Percentiles rank a stretch among this genome's conserved stretches.
phyloP scores from a whole-genome alignment of 2,113 vertebrate species.

The Parus major region DNA sequence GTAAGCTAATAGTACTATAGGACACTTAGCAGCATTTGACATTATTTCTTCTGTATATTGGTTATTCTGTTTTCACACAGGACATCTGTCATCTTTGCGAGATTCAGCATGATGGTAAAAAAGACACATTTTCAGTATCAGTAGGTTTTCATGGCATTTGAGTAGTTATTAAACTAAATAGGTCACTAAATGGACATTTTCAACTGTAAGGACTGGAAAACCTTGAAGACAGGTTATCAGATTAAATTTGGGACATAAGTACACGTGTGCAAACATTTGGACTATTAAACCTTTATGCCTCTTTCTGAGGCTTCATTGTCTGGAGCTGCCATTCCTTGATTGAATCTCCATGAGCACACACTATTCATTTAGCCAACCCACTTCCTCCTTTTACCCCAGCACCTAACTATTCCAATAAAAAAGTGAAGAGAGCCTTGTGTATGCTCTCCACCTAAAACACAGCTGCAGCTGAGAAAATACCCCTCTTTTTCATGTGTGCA shows the following conservation, averaged over 20 bases:
- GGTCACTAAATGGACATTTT: conserved; percentile 28
- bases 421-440: conserved; percentile 67
- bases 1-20: not conserved
- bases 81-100: not conserved
- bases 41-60: not conserved
- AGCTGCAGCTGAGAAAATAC: conserved; percentile 72
- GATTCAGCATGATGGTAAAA: not conserved
- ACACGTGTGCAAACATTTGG: conserved; percentile 54
- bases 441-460: conserved; percentile 61
- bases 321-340: conserved; percentile 47
- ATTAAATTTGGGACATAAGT: conserved; percentile 31
- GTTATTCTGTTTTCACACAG: not conserved
- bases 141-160: not conserved
- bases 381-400: conserved; percentile 49
- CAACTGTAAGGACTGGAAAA: not conserved
- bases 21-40: not conserved
- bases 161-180: not conserved
- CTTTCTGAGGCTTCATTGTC: conserved; percentile 61
- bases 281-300: conserved; percentile 52
- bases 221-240: conserved; percentile 53
- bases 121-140: not conserved
- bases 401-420: conserved; percentile 65
- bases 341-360: conserved; percentile 42
- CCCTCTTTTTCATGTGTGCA: conserved; percentile 55
- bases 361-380: conserved; percentile 60